Evolutionary conservation across 2,797 vertebrate species (phyloP).

Genomic region (Synaphobranchus kaupii): DNA sequence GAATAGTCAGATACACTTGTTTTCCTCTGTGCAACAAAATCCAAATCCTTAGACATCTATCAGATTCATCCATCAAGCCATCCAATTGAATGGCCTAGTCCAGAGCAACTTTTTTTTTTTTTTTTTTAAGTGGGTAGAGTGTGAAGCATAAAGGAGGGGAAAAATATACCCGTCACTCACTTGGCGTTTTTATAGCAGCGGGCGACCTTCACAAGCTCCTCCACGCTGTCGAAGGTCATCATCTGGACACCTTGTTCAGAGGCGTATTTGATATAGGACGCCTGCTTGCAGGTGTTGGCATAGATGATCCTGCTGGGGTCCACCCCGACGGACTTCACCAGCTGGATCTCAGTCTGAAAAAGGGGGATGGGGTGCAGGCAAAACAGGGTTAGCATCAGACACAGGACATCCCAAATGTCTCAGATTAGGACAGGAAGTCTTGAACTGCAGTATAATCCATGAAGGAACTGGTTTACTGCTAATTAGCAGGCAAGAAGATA

Average conservation of each 20-base stretch:
- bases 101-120: too few relatives aligned
- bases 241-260: slow-evolving; percentile 89
- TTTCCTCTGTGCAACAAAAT: too few relatives aligned
- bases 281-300: slow-evolving; percentile 97
- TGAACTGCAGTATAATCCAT: too few relatives aligned
- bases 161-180: slow-evolving; percentile 71
- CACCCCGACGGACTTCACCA: slow-evolving; percentile 90
- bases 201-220: slow-evolving; percentile 93
- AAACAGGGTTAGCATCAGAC: not conserved
- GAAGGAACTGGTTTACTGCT: too few relatives aligned
- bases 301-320: slow-evolving; percentile 91
- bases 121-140: not conserved
- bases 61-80: too few relatives aligned
- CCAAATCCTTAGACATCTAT: too few relatives aligned
- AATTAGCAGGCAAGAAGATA: too few relatives aligned
- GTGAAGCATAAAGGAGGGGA: not conserved
- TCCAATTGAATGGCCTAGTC: too few relatives aligned
- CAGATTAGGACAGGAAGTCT: too few relatives aligned
- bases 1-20: too few relatives aligned
- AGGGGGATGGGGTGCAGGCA: not conserved
- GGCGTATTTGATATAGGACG: slow-evolving; percentile 96
- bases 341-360: slow-evolving; percentile 88
- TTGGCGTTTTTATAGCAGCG: slow-evolving; percentile 90
- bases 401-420: too few relatives aligned
- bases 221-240: slow-evolving; percentile 98